Base-by-base conservation (phyloP, 2,113 vertebrate genomes). In the Leucopsar rothschildi region DNA sequence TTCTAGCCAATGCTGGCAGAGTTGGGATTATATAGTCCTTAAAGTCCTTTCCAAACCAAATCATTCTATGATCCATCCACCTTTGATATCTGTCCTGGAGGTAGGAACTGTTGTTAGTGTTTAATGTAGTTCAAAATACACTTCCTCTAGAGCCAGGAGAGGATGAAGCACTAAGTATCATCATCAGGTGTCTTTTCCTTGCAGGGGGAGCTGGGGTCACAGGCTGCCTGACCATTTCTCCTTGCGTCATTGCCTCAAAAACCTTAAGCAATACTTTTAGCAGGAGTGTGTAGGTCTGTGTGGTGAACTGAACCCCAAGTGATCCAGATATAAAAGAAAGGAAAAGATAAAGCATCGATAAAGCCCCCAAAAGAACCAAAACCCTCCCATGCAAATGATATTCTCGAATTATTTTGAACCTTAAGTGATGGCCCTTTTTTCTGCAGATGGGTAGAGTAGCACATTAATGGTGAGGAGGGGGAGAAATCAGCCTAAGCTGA, bases 371-470 rank as follows among this genome's bases (percentile, higher is more conserved):
- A 76, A 33, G 5, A 59, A 12, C 13, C 15, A 29, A 66, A 56
- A 8, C 5, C 2, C 12, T 25, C 5, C 3, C 8, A 31, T 50
- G 14, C 31, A 83, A 66, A 23, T 0, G 0, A 6, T 83, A 3
- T 19, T 55, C 19, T 69, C 6, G 49, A 18, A 37, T 64, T 68
- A 56, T 52, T 82, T 82, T 80, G 42, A 63, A 50, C 14, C 15
- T 40, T 37, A 63, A 56, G 25, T 52, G 19, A 22, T 69, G 53
- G 10, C 15, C 49, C 8, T 27, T 70, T 65, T 72, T 81, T n/a
- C 72, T 25, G 5, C 37, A 22, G 14, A 6, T 59, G 13, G 11
- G 7, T 50, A 57, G 44, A n/a, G 45, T 53, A 50, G 6, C 29
- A 6, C 4, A 3, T 53, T 39, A 33, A 23, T 47, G 9, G 21